Evolutionary conservation across 2,888 invertebrate species (phyloP).

Genomic region (Diadromus collaris): DNA sequence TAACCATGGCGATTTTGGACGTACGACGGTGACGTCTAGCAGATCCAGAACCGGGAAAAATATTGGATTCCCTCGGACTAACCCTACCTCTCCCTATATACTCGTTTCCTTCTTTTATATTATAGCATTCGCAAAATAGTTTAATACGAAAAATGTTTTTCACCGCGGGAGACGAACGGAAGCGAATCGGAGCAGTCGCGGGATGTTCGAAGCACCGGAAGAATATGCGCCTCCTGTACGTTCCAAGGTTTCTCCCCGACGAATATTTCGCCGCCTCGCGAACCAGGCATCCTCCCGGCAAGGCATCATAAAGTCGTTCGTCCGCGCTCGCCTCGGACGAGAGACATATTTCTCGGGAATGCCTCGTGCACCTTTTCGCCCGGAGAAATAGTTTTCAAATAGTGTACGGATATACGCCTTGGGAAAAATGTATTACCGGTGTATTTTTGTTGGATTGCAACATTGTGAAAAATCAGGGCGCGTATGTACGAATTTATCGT

Average conservation of each 20-base stretch:
- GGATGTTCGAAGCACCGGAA: constrained; percentile 40
- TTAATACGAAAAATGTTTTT: constrained; percentile 47
- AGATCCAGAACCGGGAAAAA: constrained; percentile 12
- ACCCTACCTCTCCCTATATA: constrained; percentile 4
- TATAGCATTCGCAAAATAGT: constrained; percentile 35
- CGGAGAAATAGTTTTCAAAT: constrained; percentile 25
- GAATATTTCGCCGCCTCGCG: constrained; percentile 11
- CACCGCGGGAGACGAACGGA: not conserved
- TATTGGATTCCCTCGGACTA: constrained; percentile 40
- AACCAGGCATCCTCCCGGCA: constrained; percentile 17
- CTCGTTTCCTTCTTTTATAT: not conserved
- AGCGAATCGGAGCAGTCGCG: constrained; percentile 17
- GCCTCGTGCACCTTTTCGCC: not conserved
- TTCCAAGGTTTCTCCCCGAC: constrained; percentile 17
- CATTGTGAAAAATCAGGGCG: not conserved
- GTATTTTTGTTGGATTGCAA: not conserved
- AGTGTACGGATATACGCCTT: not conserved
- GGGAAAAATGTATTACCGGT: not conserved
- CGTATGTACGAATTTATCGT: not conserved
- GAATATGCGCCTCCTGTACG: constrained; percentile 19
- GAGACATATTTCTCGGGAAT: not conserved
- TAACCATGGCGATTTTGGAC: constrained; percentile 65
- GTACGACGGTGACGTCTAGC: constrained; percentile 55
- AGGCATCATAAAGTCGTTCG: constrained; percentile 23
- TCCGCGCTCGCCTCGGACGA: not conserved